Base-by-base conservation (phyloP, 2,888 invertebrate species). In the Belgica antarctica region DNA sequence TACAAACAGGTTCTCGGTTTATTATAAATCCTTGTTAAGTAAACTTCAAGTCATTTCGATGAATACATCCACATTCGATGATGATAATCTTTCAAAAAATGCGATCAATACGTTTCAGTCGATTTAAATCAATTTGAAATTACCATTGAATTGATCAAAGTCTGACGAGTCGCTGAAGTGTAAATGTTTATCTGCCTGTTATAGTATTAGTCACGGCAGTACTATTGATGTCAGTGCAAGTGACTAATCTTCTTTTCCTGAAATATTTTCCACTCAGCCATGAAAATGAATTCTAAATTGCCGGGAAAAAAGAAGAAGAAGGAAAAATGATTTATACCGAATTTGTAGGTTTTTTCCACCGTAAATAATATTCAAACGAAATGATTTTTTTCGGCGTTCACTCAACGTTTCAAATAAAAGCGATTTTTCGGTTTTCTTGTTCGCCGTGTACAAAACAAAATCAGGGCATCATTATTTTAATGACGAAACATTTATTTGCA, bases 401-500 rank as follows among this genome's bases (percentile, higher is more conserved):
- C n/a, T n/a, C n/a, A n/a, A 22, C n/a, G 19, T n/a, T 34, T 5
- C 22, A 22, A 19, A 22, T 17, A 52, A 52, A 52, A 52, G 52
- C 52, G 52, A 52, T 52, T 19, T 52, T 52, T 52, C 52, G 17
- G 19, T 52, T 52, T 52, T 52, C 25, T 59, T 12, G 25, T 59
- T 27, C n/a, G 5, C 24, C 22, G 8, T 19, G 31, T 57, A 68
- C 24, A 46, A 27, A 47, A 68, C 24, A 34, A 66, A 68, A 68
- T 52, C 68, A 22, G 34, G 57, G 68, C 28, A 68, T 68, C 68
- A 68, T 68, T 68, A 68, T 46, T 46, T 25, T 68, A 68, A 68
- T 68, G 68, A 68, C 57, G 68, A 31, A 63, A 68, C 52, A 68
- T 68, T 68, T 68, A 68, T 68, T 68, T 68, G 52, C 34, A 8